Percentiles rank a stretch among this genome's conserved stretches.
These are phyloP conservation scores for Plagiodera versicolora DNA, from an alignment of 2,888 invertebrate species.

Conservation along the genomic window DNA sequence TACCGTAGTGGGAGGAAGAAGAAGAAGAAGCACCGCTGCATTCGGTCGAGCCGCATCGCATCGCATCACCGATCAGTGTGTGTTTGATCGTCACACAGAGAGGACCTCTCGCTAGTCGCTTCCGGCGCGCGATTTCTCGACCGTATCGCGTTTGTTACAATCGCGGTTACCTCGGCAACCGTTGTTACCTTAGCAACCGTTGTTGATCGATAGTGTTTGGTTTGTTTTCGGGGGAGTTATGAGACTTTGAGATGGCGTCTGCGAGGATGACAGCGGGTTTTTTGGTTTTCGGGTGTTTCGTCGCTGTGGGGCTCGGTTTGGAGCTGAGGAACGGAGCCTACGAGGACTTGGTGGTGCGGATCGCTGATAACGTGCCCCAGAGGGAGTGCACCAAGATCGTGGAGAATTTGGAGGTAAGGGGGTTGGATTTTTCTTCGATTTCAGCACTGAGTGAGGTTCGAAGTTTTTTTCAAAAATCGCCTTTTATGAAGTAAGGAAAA, in stretches of 20 bases:
- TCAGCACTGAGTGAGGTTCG: too few species aligned
- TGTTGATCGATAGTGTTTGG: background rate
- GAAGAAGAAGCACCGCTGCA: too few species aligned
- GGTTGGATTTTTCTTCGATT: background rate
- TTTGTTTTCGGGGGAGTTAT: too few species aligned
- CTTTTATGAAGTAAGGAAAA: too few species aligned
- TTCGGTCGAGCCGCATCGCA: too few species aligned
- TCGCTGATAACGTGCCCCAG: conserved; percentile 54
- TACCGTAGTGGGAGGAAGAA: too few species aligned
- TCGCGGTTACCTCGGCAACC: background rate
- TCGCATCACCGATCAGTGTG: too few species aligned
- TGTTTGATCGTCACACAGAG: too few species aligned
- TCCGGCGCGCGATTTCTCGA: too few species aligned
- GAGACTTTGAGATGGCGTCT: background rate
- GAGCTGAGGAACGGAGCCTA: conserved; percentile 55
- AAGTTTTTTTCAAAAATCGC: too few species aligned
- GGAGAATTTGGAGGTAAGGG: conserved; percentile 56
- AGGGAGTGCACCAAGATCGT: conserved; percentile 54
- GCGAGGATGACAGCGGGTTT: background rate
- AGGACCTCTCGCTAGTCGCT: too few species aligned
- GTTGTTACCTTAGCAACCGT: background rate
- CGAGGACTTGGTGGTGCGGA: conserved; percentile 55
- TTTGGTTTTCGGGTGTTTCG: conserved; percentile 12
- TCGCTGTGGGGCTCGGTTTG: conserved; percentile 31
- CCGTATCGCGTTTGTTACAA: background rate